Percentiles rank a stretch among this genome's conserved stretches.
Evolutionary conservation across 2,113 vertebrate genomes (phyloP).

Genomic region (Vidua macroura): DNA sequence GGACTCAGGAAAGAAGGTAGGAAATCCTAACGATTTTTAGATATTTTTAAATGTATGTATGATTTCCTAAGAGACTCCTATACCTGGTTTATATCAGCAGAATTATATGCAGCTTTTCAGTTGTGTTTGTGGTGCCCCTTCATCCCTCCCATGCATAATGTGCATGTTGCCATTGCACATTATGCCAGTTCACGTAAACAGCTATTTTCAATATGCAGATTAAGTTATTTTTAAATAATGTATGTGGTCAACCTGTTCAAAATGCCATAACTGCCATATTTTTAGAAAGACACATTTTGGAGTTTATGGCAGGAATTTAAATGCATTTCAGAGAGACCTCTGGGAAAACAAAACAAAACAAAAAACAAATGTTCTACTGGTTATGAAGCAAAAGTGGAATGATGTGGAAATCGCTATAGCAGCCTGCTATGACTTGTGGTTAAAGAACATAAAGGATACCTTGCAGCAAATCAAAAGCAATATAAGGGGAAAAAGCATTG

Average conservation of each 20-base stretch:
- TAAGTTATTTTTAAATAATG: not conserved
- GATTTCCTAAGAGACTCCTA: not conserved
- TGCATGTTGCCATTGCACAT: not conserved
- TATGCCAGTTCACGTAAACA: not conserved
- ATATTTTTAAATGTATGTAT: not conserved
- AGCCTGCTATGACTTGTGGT: not conserved
- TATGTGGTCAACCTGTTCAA: not conserved
- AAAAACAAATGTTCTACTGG: not conserved
- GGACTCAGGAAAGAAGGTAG: not conserved
- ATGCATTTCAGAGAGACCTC: not conserved
- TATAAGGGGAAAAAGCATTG: not conserved
- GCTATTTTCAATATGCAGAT: not conserved
- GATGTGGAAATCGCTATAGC: not conserved
- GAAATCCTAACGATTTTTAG: not conserved
- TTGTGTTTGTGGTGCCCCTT: not conserved
- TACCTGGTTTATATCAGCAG: not conserved
- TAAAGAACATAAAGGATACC: not conserved
- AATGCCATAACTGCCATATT: not conserved
- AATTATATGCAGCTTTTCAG: not conserved
- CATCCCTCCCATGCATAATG: not conserved
- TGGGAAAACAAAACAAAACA: too few relatives aligned
- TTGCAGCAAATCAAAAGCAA: not conserved
- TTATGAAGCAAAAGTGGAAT: not conserved
- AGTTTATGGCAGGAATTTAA: not conserved
- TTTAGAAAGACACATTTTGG: not conserved